A percentile compares a stretch with the other conserved stretches of the same genome.
Evolutionary conservation across 2,113 vertebrate species (phyloP).

Genomic region (Lynx canadensis): DNA sequence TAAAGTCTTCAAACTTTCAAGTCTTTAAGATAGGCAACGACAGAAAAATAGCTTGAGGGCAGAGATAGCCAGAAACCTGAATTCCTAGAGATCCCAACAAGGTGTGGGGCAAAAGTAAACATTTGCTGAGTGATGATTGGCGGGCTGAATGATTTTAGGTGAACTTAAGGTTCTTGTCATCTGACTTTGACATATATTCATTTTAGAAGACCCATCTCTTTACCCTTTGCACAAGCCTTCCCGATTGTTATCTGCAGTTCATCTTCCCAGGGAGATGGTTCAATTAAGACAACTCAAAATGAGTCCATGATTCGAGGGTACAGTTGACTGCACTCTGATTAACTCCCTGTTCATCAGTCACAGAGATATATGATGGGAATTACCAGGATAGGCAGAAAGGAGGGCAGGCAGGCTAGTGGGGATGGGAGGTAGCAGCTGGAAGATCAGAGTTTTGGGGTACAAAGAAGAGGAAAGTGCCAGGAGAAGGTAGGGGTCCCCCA

Average conservation of each 20-base stretch:
- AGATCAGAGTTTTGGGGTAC: not conserved
- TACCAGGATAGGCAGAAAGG: constrained; percentile 55
- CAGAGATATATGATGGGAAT: constrained; percentile 73
- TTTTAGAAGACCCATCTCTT: constrained; percentile 66
- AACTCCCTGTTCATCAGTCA: constrained; percentile 77
- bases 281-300: constrained; percentile 80
- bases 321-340: constrained; percentile 78
- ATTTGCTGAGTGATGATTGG: constrained; percentile 47
- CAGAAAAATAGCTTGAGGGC: not conserved
- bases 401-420: not conserved
- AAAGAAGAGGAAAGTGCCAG: not conserved
- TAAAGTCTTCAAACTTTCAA: not conserved
- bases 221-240: constrained; percentile 61
- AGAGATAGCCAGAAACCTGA: not conserved
- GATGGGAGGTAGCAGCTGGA: not conserved
- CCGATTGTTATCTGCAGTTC: constrained; percentile 73
- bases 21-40: not conserved
- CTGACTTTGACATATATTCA: constrained; percentile 58
- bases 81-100: not conserved
- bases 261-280: constrained; percentile 75
- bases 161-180: constrained; percentile 65
- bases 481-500: not conserved
- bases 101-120: not conserved
- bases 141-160: constrained; percentile 35
- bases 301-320: constrained; percentile 74